These are phyloP conservation scores for Xanthia icteritia DNA, from an alignment of 2,888 invertebrate genomes.

Conservation along the genomic window DNA sequence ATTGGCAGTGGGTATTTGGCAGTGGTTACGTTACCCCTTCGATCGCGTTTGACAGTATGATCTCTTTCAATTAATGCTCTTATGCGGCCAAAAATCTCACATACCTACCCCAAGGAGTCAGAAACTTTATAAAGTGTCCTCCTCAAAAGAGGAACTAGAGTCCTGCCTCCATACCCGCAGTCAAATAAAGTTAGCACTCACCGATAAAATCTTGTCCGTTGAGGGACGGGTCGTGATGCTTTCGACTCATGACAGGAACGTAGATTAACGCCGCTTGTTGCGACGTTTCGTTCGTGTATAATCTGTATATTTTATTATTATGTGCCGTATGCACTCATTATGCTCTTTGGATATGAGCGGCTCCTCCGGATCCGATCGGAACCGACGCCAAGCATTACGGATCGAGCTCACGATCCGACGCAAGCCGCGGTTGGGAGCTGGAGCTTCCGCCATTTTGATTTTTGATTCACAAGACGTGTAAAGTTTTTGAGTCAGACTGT, in stretches of 20 bases:
- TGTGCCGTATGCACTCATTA: not conserved
- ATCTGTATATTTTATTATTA: not conserved
- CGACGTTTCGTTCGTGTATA: not conserved
- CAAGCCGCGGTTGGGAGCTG: not conserved
- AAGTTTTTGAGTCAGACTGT: conserved; percentile 8
- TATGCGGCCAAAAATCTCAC: not conserved
- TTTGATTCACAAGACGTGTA: not conserved
- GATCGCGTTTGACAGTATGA: no score
- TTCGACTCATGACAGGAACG: not conserved
- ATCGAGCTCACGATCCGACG: not conserved
- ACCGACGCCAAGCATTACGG: conserved; percentile 1
- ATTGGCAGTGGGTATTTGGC: no score
- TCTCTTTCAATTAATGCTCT: not conserved
- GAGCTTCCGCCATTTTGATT: conserved; percentile 12
- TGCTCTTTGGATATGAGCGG: not conserved
- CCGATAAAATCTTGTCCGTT: conserved; percentile 15
- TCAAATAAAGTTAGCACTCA: conserved; percentile 21
- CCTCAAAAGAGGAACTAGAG: not conserved
- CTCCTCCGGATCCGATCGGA: not conserved
- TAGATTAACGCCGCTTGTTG: not conserved
- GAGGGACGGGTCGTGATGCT: not conserved
- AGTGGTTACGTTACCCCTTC: no score
- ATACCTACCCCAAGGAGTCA: not conserved
- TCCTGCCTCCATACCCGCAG: not conserved
- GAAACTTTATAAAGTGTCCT: no score